Percentiles rank a stretch among this genome's conserved stretches.
Evolutionary conservation across 2,888 invertebrate genomes (phyloP).

Genomic region (Pimpla rufipes): DNA sequence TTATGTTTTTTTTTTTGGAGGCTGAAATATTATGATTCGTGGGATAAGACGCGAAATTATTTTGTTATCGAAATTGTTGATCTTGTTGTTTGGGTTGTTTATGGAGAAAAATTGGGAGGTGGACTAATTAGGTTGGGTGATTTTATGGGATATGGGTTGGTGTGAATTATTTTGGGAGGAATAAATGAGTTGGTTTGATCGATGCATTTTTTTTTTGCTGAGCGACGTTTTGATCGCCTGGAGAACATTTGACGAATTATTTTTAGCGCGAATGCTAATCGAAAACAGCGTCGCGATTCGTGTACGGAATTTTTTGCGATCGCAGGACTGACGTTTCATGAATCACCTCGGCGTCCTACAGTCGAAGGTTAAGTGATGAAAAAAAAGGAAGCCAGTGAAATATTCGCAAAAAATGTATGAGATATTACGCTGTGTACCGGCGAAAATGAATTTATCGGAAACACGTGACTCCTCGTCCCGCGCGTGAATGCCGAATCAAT

Average conservation of each 20-base stretch:
- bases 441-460: slow-evolving; percentile 45
- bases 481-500: slow-evolving; percentile 39
- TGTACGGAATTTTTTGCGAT: background rate
- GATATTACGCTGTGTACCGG: slow-evolving; percentile 28
- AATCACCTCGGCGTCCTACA: background rate
- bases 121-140: too few species aligned
- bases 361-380: slow-evolving; percentile 7
- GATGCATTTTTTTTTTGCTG: background rate
- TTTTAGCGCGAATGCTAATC: background rate
- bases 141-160: too few species aligned
- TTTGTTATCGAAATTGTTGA: background rate
- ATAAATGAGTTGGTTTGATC: too few species aligned
- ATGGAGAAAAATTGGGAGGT: too few species aligned
- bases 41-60: background rate
- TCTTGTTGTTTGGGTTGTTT: background rate
- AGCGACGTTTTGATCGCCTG: background rate
- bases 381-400: slow-evolving; percentile 15
- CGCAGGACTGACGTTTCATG: background rate
- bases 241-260: background rate
- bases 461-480: slow-evolving; percentile 47
- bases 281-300: background rate
- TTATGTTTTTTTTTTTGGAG: background rate
- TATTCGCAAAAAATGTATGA: slow-evolving; percentile 30
- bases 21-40: background rate
- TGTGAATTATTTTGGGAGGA: too few species aligned